phyloP scores from a whole-genome alignment of 1,140 invertebrate species.

The Danaus plexippus region DNA sequence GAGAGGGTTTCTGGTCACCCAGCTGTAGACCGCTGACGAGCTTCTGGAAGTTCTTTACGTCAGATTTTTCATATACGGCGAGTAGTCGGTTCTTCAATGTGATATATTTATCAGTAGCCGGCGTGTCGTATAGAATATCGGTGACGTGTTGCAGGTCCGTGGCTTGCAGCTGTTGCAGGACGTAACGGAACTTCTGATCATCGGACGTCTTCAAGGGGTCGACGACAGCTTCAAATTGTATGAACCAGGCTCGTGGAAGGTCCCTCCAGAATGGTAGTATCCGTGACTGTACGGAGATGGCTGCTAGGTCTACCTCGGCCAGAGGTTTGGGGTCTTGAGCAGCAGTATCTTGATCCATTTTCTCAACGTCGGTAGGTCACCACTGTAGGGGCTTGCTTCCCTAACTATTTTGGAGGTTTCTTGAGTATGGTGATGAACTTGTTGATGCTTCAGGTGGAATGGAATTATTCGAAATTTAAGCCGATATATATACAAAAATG shows the following conservation, averaged over 20 bases:
- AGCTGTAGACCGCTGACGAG: slow-evolving; percentile 18
- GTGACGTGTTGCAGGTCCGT: slow-evolving; percentile 16
- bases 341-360: slow-evolving; percentile 6
- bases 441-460: too few relatives aligned
- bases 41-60: slow-evolving; percentile 24
- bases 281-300: too few relatives aligned
- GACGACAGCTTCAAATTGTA: slow-evolving; percentile 26
- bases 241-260: slow-evolving; percentile 17
- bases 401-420: too few relatives aligned
- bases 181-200: slow-evolving; percentile 14
- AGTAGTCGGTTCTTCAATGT: slow-evolving; percentile 8
- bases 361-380: slow-evolving; percentile 5
- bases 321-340: slow-evolving; percentile 3
- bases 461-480: too few relatives aligned
- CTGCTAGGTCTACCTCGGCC: slow-evolving; percentile 5
- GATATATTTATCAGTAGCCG: slow-evolving; percentile 6
- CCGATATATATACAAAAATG: too few relatives aligned
- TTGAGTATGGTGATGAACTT: too few relatives aligned
- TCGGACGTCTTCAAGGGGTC: slow-evolving; percentile 16
- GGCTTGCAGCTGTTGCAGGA: slow-evolving; percentile 15
- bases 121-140: slow-evolving; percentile 12
- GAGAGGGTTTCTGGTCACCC: slow-evolving; percentile 11
- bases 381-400: too few relatives aligned
- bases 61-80: slow-evolving; percentile 19
- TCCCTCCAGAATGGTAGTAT: slow-evolving; percentile 20